Evolutionary conservation across 2,888 invertebrate species (phyloP), one percentile per base, ranked within the genome.

Genomic region (Cenopis cana): DNA sequence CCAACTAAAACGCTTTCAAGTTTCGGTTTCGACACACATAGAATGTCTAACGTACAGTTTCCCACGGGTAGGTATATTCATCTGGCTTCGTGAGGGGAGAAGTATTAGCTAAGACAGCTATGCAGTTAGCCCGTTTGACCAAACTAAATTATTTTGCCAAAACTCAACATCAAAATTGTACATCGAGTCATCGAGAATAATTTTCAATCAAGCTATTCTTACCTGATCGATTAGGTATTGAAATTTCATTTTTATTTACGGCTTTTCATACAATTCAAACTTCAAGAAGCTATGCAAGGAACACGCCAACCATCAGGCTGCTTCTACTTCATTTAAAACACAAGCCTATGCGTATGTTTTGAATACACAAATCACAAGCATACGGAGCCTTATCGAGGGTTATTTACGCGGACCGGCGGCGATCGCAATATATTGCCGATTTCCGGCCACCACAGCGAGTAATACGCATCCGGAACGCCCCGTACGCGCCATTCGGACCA

Each of bases 401-500:
- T 88, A 89, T 88, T 88, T 87, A 86, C 85, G 82, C 81, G 64
- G 79, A 78, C 81, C 81, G 85, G 79, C 83, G 80, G 84, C 82
- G 80, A 86, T 85, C 82, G 85, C 84, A 85, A 90, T 90, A 89
- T 90, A 90, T 89, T 88, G 87, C 82, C 85, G 90, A 89, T 90
- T 88, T 92, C 91, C 92, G 89, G 86, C 85, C 87, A 84, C 85
- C 81, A 84, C 84, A 88, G 89, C 90, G 89, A 89, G 91, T 93
- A 92, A 92, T 93, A 87, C 87, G 89, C 84, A 85, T 91, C 91
- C 92, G 92, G 86, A 83, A 85, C 87, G 86, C 87, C 90, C 87
- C 78, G 77, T 73, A 80, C 85, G 84, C 87, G 83, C 81, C 69
- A 76, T 75, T 77, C 77, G 76, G 77, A 76, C 82, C 80, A 82